Evolutionary conservation across 2,113 vertebrate species (phyloP), one percentile per base, ranked within the genome.

Genomic region (Chamaetylas fuelleborni): DNA sequence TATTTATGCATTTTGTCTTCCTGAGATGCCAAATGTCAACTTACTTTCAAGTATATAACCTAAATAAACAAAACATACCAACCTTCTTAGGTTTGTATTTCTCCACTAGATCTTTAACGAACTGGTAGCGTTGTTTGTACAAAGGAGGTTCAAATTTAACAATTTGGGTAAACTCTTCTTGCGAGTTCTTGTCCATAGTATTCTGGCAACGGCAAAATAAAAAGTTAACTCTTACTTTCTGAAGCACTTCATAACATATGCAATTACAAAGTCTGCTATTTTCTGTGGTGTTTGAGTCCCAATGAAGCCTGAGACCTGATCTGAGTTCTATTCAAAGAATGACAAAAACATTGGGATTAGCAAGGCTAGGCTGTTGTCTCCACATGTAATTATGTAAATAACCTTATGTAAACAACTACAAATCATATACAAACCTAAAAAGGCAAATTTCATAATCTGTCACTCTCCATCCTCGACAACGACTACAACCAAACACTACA

Each of bases 41-140:
- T 51, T 13, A 60, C 36, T 69, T 83, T 22, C 43, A n/a, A 31
- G 61, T 53, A 23, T 31, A 20, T 31, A 79, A 71, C 1, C 2
- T 84, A 48, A 43, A 93, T 83, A 91, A 16, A 69, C 16, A 88
- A 88, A 92, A 38, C 25, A 93, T 86, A 98, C 97, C 47, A 92
- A 99, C 99, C 98, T 99, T 99, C 94, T 97, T 98, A 8, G 98
- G 98, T 88, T 98, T 97, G 84, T 98, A 97, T 38, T 87, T 96
- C 70, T 86, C 93, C 79, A 99, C 98, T 92, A 99, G 98, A 61
- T 99, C 98, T 76, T 98, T 96, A 71, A 99, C 95, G 25, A 99
- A 99, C 54, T 98, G 94, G 70, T 99, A 97, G 67, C 99, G 98
- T 80, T 99, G 99, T 48, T 85, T 94, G 82, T 98, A 98, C 42